Conservation (phyloP, 2,888 invertebrate species). For the Aradus depressus region DNA sequence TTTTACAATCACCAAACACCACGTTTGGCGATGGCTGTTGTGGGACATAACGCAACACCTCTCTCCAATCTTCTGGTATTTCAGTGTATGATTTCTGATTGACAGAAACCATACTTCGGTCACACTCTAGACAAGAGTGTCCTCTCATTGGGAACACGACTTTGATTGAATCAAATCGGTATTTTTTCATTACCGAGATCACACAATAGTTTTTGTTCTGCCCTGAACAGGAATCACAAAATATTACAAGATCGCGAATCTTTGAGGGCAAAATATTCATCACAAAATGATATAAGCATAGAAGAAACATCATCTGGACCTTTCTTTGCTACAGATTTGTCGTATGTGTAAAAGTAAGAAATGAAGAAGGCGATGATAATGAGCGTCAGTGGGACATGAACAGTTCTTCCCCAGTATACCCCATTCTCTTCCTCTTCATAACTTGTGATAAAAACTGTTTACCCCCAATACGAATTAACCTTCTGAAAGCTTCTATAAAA, state of each 20-base stretch:
- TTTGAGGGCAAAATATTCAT: constrained; percentile 2
- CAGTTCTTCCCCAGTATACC: no score
- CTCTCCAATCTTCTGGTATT: constrained; percentile 11
- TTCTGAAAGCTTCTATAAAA: no score
- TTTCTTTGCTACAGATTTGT: constrained; percentile 14
- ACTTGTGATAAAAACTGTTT: no score
- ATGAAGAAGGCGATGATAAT: no score
- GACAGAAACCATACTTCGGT: constrained; percentile 17
- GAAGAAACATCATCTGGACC: constrained; percentile 22
- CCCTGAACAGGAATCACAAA: constrained; percentile 18
- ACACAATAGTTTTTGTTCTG: constrained; percentile 23
- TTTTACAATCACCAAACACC: no score
- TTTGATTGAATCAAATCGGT: constrained; percentile 13
- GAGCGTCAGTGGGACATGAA: no score
- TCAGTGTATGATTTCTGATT: constrained; percentile 10
- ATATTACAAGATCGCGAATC: constrained; percentile 7
- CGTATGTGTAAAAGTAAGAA: constrained; percentile 21
- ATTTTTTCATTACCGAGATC: constrained; percentile 8
- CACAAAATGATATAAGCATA: constrained; percentile 14
- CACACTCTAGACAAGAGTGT: constrained; percentile 23
- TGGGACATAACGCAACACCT: constrained; percentile 3
- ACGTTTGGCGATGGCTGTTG: constrained; percentile 5
- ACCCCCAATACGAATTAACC: no score
- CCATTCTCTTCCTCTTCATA: no score
- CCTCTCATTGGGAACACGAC: constrained; percentile 20